phyloP scores from a whole-genome alignment of 1,140 invertebrate species.

The Panagrolaimus sp. region DNA sequence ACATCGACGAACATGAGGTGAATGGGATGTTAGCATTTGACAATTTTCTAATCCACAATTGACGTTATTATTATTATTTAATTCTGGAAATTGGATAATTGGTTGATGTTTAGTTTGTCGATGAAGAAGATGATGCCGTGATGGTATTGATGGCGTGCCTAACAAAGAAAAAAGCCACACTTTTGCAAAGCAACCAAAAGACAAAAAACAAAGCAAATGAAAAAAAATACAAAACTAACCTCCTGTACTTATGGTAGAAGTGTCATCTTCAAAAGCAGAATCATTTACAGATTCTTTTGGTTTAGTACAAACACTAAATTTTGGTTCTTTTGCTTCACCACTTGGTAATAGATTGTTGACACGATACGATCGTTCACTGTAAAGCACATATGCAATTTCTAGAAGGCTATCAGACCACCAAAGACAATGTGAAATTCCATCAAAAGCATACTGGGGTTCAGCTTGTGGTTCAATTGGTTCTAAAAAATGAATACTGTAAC shows the following conservation, averaged over 20 bases:
- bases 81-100: background rate
- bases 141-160: background rate
- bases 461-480: background rate
- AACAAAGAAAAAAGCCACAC: background rate
- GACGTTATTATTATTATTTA: background rate
- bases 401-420: conserved; percentile 46
- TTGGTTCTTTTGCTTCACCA: background rate
- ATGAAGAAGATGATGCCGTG: background rate
- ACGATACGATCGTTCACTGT: conserved; percentile 41
- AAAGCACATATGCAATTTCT: conserved; percentile 50
- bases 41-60: background rate
- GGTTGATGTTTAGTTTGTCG: background rate
- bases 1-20: background rate
- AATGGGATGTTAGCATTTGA: background rate
- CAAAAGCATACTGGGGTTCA: conserved; percentile 40
- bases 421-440: conserved; percentile 45
- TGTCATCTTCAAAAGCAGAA: conserved; percentile 1
- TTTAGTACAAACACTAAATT: background rate
- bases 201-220: background rate
- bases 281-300: background rate
- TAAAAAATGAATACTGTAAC: conserved; percentile 6
- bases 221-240: conserved; percentile 7
- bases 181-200: background rate
- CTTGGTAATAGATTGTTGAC: conserved; percentile 11
- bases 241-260: background rate